These are phyloP conservation scores for Pogoniulus pusillus DNA, from an alignment of 2,797 vertebrate species.

Conservation along the genomic window DNA sequence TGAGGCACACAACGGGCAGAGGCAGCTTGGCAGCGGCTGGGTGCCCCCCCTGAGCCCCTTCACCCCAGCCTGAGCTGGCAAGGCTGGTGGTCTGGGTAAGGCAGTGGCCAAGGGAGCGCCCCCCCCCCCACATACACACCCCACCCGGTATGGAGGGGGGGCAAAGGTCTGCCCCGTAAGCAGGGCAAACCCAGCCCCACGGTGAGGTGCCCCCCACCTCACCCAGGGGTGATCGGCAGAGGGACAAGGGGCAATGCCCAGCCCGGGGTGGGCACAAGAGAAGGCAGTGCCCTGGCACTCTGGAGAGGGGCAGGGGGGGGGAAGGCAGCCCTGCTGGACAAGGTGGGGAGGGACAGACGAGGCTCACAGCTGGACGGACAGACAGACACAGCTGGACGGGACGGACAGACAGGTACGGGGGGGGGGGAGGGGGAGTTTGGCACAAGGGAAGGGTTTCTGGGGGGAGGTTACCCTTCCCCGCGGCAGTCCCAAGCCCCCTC, in stretches of 20 bases:
- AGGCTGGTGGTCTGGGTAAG: slow-evolving; percentile 39
- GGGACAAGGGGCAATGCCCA: not conserved
- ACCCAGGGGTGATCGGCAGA: not conserved
- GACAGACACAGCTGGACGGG: not conserved
- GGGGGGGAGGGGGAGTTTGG: not conserved
- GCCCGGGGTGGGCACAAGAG: not conserved
- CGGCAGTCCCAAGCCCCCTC: not conserved
- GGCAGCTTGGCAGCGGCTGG: not conserved
- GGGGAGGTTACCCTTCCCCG: not conserved
- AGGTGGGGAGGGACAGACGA: not conserved
- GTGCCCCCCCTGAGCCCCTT: not conserved
- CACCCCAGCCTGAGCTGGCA: not conserved
- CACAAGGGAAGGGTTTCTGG: not conserved
- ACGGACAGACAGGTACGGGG: not conserved
- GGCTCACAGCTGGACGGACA: not conserved
- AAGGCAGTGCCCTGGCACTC: not conserved
- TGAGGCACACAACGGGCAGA: slow-evolving; percentile 4
- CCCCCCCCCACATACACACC: no score
- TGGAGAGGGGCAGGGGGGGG: not conserved
- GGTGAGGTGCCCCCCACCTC: not conserved
- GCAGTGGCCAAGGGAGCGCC: not conserved
- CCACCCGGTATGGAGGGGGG: no score
- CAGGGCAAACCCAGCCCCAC: not conserved
- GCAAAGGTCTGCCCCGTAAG: not conserved
- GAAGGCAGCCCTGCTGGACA: not conserved